Conservation (phyloP, 2,888 invertebrate species). For the Chamaedrilus cognettii region DNA sequence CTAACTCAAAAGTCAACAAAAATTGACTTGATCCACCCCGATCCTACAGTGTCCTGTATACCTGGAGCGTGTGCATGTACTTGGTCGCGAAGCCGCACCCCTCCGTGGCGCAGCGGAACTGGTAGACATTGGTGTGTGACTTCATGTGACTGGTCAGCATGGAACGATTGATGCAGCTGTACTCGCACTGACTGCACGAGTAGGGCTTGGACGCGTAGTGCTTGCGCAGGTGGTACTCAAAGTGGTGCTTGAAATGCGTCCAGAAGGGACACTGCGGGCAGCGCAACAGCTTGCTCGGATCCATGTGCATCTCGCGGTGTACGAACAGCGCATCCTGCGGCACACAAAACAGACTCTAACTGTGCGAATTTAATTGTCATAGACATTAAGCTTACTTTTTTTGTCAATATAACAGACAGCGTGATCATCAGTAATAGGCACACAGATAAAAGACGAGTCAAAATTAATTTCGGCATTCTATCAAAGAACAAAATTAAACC, state of each 20-base stretch:
- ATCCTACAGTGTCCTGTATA: no score
- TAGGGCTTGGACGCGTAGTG: constrained; percentile 95
- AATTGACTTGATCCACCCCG: no score
- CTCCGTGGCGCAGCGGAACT: constrained; percentile 61
- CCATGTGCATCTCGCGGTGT: constrained; percentile 86
- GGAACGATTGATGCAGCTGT: constrained; percentile 66
- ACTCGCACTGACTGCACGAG: constrained; percentile 81
- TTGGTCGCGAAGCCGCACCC: constrained; percentile 4
- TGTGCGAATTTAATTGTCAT: no score
- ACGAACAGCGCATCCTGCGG: constrained; percentile 81
- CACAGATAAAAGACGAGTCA: no score
- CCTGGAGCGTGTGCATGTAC: constrained; percentile 59
- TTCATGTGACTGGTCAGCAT: constrained; percentile 99
- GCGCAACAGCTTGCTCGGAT: constrained; percentile 84
- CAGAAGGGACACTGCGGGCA: constrained; percentile 92
- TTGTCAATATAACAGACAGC: background rate
- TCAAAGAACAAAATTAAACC: no score
- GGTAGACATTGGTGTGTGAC: constrained; percentile 83
- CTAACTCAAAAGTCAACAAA: no score
- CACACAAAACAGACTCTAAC: background rate
- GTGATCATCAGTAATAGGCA: background rate
- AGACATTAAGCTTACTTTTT: background rate
- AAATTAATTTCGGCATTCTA: no score
- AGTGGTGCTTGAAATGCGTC: constrained; percentile 97
- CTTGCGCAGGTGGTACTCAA: constrained; percentile 92